Evolutionary conservation across 2,113 vertebrate genomes (phyloP).

Genomic region (Alligator sinensis): DNA sequence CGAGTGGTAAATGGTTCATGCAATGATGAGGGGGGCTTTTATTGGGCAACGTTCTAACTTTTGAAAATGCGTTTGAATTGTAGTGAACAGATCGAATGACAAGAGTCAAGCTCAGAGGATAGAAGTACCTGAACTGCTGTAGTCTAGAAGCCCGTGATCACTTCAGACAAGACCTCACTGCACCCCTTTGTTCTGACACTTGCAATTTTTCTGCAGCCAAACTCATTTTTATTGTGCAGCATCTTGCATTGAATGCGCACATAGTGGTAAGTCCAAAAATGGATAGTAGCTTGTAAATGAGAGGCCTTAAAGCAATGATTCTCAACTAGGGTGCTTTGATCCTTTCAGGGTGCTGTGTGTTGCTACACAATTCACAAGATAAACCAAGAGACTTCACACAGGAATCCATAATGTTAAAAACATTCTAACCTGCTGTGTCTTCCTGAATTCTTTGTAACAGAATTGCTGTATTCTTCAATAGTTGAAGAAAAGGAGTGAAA

Average conservation of each 20-base stretch:
- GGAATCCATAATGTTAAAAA: too few relatives aligned
- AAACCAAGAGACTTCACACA: too few relatives aligned
- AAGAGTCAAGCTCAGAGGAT: background rate
- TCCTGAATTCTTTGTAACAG: too few relatives aligned
- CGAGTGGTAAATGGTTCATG: rapidly evolving
- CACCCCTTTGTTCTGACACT: background rate
- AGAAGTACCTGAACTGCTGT: background rate
- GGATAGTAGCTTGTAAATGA: too few relatives aligned
- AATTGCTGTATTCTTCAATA: too few relatives aligned
- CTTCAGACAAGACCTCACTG: background rate
- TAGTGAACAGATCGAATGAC: constrained; percentile 38
- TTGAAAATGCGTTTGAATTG: background rate
- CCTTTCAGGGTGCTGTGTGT: too few relatives aligned
- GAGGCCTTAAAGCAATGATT: too few relatives aligned
- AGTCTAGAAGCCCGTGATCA: background rate
- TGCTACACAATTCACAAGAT: too few relatives aligned
- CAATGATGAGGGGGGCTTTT: rapidly evolving
- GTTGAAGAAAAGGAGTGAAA: too few relatives aligned
- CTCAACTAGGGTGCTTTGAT: too few relatives aligned
- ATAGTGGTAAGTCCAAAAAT: constrained; percentile 44
- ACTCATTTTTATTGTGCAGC: rapidly evolving
- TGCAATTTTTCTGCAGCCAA: background rate
- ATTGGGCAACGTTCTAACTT: background rate
- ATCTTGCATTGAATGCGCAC: background rate
- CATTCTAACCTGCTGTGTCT: too few relatives aligned